phyloP scores from a whole-genome alignment of 2,888 invertebrate species.

The Cantharis rufa region DNA sequence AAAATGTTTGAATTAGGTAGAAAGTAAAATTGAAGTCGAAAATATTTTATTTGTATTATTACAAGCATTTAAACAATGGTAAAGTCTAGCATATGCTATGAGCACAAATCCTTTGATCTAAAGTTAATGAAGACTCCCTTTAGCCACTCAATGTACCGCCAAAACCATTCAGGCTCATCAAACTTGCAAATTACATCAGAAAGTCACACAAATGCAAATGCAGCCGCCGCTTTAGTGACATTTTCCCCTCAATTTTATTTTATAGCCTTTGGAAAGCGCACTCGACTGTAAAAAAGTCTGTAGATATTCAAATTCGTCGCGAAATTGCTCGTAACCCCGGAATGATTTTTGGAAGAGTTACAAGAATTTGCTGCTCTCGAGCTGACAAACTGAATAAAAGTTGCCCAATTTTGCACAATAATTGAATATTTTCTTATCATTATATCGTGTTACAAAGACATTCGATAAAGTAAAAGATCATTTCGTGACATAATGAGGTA shows the following conservation, averaged over 20 bases:
- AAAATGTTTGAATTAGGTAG: background rate
- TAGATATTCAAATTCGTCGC: conserved; percentile 36
- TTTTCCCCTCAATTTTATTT: conserved; percentile 38
- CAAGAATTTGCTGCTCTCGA: conserved; percentile 20
- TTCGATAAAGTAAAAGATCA: conserved; percentile 27
- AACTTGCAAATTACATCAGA: conserved; percentile 36
- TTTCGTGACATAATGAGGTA: conserved; percentile 35
- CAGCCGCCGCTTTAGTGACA: conserved; percentile 33
- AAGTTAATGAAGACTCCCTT: conserved; percentile 34
- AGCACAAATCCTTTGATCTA: conserved; percentile 32
- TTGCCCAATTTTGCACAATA: conserved; percentile 14
- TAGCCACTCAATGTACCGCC: conserved; percentile 27
- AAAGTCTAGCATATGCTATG: conserved; percentile 20
- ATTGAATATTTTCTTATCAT: conserved; percentile 25
- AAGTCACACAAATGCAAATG: conserved; percentile 34
- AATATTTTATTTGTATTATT: conserved; percentile 21
- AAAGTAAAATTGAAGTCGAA: background rate
- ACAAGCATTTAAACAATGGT: conserved; percentile 22
- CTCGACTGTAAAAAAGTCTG: conserved; percentile 35
- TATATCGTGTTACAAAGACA: conserved; percentile 31
- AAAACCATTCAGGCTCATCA: conserved; percentile 30
- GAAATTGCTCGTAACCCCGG: conserved; percentile 26
- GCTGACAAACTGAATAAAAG: conserved; percentile 12
- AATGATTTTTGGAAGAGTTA: conserved; percentile 32
- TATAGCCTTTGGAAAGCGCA: conserved; percentile 34